Conservation (phyloP, 2,113 vertebrate species). For the Asarcornis scutulata region DNA sequence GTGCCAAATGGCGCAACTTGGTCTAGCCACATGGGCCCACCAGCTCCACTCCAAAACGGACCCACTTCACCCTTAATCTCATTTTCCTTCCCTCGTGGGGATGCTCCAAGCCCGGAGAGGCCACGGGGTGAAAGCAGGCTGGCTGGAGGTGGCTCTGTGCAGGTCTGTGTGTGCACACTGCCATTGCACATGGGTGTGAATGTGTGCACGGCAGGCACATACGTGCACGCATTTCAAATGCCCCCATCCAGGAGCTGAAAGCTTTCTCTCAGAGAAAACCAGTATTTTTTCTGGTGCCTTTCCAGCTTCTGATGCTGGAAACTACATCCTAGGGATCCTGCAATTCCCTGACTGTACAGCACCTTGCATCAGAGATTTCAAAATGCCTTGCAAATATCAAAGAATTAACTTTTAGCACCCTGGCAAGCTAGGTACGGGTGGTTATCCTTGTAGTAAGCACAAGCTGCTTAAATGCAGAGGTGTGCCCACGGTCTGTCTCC, state of each 20-base stretch:
- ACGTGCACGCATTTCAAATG: neutral
- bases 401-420: neutral
- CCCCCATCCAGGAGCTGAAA: neutral
- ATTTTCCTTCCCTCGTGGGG: neutral
- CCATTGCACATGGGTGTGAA: neutral
- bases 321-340: neutral
- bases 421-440: neutral
- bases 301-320: neutral
- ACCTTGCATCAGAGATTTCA: neutral
- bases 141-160: neutral
- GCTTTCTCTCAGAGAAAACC: neutral
- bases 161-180: neutral
- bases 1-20: fast-evolving
- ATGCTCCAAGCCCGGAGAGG: neutral
- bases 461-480: neutral
- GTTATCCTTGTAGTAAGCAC: neutral
- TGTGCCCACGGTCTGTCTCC: neutral
- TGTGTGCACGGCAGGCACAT: fast-evolving
- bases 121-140: fast-evolving
- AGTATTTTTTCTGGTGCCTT: neutral
- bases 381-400: neutral
- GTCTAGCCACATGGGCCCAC: neutral
- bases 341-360: neutral
- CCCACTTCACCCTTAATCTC: neutral
- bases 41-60: neutral